These are phyloP conservation scores for Xenopus petersii DNA, from an alignment of 2,797 vertebrate genomes.

Conservation along the genomic window DNA sequence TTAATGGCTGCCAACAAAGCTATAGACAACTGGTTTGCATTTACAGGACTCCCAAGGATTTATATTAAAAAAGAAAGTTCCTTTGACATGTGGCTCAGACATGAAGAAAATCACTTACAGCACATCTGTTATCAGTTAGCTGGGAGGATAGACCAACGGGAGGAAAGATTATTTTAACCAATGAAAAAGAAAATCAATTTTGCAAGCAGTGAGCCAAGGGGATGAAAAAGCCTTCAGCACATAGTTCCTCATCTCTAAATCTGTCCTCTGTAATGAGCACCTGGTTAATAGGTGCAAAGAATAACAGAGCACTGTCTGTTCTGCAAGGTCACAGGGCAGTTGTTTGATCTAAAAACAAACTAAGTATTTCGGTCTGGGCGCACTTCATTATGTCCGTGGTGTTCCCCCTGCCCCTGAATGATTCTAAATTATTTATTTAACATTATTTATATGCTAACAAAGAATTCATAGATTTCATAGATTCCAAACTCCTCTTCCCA, in stretches of 20 bases:
- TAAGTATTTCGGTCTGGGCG: slow-evolving; percentile 20
- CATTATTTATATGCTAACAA: background rate
- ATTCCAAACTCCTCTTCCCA: background rate
- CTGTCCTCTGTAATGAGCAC: slow-evolving; percentile 26
- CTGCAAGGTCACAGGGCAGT: slow-evolving; percentile 13
- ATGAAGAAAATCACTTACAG: background rate
- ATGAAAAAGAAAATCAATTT: slow-evolving; percentile 15
- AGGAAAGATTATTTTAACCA: slow-evolving; percentile 4
- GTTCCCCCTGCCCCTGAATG: slow-evolving; percentile 9
- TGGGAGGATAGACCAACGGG: background rate
- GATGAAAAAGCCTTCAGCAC: background rate
- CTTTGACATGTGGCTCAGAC: background rate
- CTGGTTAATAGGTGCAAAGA: slow-evolving; percentile 29
- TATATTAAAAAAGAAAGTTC: background rate
- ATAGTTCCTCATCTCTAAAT: background rate
- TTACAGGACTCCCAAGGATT: slow-evolving; percentile 9
- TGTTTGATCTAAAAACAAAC: slow-evolving; percentile 8
- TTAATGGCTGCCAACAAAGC: slow-evolving; percentile 1
- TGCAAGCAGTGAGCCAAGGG: background rate
- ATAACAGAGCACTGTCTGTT: slow-evolving; percentile 10
- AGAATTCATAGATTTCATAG: background rate
- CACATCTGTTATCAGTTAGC: slow-evolving; percentile 21
- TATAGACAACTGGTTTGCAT: slow-evolving; percentile 6
- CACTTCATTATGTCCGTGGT: slow-evolving; percentile 23
- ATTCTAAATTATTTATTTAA: background rate